Evolutionary conservation across 2,888 invertebrate species (phyloP), one percentile per base, ranked within the genome.

Genomic region (Lasioglossum zephyrum): DNA sequence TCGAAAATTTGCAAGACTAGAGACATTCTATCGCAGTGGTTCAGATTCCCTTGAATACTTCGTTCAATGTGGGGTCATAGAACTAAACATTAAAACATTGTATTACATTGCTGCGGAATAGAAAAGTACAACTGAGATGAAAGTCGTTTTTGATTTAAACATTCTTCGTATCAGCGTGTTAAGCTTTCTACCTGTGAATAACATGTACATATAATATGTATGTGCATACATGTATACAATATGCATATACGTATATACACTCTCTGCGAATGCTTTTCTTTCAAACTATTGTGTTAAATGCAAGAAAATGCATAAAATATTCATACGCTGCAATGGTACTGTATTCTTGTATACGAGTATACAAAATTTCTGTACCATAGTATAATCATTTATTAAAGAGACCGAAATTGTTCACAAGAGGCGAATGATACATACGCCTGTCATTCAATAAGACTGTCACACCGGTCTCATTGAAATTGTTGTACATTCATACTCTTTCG

Each of bases 1-100:
- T 76, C 31, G 49, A 84, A 87, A 79, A 75, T 73, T 78, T 78
- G 69, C 79, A 78, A 81, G 87, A 87, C 86, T 87, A 87, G 87
- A 87, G n/a, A 69, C 63, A 78, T 44, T 84, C 63, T 76, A 78
- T 79, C 53, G 66, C n/a, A 36, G 16, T 31, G 36, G 13, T 39
- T 72, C 60, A n/a, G 74, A 77, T 75, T 80, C 66, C 22, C 49
- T 73, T 81, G 69, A 85, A 80, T 79, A 75, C 60, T 72, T 63
- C n/a, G 53, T 72, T 57, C 31, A 79, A 70, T 49, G 18, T 60
- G 60, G 75, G 31, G 39, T 1, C 47, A 74, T 31, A 6, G 26
- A 84, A 72, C 44, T 41, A 82, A 75, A 57, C 6, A 22, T 44
- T 76, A 69, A 69, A 57, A 26, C 8, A 60, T 60, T 57, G 18